These are phyloP conservation scores for Philereme transversata DNA, from an alignment of 2,888 invertebrate genomes.

Conservation along the genomic window DNA sequence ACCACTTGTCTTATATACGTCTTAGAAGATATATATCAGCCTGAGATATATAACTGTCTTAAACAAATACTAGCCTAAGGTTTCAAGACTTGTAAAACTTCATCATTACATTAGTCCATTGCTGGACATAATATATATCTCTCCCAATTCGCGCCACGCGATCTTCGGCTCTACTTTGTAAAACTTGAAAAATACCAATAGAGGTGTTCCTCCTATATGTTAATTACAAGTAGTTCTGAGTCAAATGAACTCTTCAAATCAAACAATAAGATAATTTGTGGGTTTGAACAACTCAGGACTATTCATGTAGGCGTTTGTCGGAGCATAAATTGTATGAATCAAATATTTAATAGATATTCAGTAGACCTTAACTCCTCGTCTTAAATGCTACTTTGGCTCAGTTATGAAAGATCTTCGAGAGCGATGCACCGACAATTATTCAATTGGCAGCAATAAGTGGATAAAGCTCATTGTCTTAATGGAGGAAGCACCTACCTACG, in stretches of 20 bases:
- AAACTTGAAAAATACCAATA: too few species aligned
- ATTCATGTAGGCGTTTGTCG: constrained; percentile 37
- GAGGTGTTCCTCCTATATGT: too few species aligned
- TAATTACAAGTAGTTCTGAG: constrained; percentile 1
- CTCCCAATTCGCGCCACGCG: too few species aligned
- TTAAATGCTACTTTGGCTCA: constrained; percentile 17
- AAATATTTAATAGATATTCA: constrained; percentile 25
- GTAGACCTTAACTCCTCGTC: constrained; percentile 9
- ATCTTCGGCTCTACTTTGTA: too few species aligned
- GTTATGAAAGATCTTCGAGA: constrained; percentile 31
- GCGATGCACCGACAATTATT: constrained; percentile 63
- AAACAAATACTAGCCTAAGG: too few species aligned
- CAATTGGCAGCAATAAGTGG: constrained; percentile 59
- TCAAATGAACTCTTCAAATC: constrained; percentile 22
- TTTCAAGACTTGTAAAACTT: too few species aligned
- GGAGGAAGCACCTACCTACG: constrained; percentile 60
- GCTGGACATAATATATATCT: too few species aligned
- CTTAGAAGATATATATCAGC: too few species aligned
- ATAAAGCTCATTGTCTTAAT: constrained; percentile 56
- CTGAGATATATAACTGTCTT: too few species aligned
- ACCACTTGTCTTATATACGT: too few species aligned
- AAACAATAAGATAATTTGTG: constrained; percentile 20
- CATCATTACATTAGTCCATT: too few species aligned
- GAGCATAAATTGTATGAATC: constrained; percentile 38
- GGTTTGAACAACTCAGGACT: constrained; percentile 23